Conservation (phyloP, 2,797 vertebrate genomes). For the Salmo trutta region DNA sequence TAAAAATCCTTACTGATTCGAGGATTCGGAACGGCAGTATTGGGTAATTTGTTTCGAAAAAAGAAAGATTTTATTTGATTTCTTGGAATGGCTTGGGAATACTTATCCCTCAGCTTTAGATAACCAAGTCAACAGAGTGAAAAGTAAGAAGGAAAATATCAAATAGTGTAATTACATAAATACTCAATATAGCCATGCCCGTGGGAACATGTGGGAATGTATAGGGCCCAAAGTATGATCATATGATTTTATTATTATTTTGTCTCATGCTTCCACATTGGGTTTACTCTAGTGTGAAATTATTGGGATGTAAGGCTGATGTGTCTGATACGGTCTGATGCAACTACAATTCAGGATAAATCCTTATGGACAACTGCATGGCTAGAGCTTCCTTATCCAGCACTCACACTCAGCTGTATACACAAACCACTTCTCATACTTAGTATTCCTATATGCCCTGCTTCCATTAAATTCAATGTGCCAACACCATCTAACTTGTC, state of each 20-base stretch:
- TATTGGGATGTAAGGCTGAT: no score
- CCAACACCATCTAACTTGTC: neutral
- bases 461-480: neutral
- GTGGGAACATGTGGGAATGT: no score
- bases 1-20: neutral
- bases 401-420: neutral
- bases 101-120: neutral
- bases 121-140: neutral
- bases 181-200: neutral
- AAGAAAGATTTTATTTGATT: neutral
- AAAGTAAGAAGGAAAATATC: neutral
- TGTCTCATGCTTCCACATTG: neutral
- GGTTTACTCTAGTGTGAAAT: no score
- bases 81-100: neutral
- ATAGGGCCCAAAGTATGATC: neutral
- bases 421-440: neutral
- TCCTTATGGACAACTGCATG: neutral
- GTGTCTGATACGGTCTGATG: no score
- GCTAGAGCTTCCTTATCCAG: neutral
- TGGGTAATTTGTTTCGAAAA: neutral
- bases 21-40: neutral
- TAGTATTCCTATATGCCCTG: neutral
- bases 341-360: no score
- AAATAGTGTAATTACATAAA: neutral
- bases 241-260: neutral